A percentile compares a stretch with the other conserved stretches of the same genome.
Evolutionary conservation across 2,113 vertebrate species (phyloP).

Genomic region (Callaeas wilsoni): DNA sequence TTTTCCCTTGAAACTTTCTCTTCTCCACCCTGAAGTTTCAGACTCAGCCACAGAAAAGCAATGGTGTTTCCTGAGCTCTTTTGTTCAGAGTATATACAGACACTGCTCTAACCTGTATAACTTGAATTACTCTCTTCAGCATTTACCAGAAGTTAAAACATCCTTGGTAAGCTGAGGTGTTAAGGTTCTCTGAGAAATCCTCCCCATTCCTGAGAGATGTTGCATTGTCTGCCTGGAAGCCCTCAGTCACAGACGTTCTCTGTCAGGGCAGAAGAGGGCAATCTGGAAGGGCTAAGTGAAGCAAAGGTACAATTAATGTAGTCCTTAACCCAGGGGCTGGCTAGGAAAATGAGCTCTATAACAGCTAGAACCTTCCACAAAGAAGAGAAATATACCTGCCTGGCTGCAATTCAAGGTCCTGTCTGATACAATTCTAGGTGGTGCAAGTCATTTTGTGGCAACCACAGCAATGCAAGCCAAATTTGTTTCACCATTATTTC

Average conservation of each 20-base stretch:
- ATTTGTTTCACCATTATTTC: conserved; percentile 30
- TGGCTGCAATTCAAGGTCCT: conserved; percentile 27
- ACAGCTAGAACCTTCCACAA: conserved; percentile 34
- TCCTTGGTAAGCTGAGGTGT: neutral
- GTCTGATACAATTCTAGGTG: neutral
- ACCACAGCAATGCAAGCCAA: neutral
- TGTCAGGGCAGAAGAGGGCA: neutral
- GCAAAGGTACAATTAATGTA: neutral
- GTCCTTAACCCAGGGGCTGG: neutral
- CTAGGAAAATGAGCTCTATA: neutral
- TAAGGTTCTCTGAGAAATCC: neutral
- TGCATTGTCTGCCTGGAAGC: neutral
- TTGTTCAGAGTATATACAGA: neutral
- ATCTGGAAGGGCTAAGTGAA: neutral
- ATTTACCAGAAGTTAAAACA: neutral
- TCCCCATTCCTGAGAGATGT: neutral
- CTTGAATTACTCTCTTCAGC: neutral
- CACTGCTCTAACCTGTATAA: neutral
- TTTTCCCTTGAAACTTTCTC: neutral
- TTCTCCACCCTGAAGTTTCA: neutral
- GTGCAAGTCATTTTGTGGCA: neutral
- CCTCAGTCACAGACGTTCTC: neutral
- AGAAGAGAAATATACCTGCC: neutral
- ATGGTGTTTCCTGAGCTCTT: neutral
- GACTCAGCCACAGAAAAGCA: neutral